Evolutionary conservation across 35 echinoderm and acorn worm species (phyloP), one percentile per base, ranked within the genome.

Genomic region (Eucidaris tribuloides): DNA sequence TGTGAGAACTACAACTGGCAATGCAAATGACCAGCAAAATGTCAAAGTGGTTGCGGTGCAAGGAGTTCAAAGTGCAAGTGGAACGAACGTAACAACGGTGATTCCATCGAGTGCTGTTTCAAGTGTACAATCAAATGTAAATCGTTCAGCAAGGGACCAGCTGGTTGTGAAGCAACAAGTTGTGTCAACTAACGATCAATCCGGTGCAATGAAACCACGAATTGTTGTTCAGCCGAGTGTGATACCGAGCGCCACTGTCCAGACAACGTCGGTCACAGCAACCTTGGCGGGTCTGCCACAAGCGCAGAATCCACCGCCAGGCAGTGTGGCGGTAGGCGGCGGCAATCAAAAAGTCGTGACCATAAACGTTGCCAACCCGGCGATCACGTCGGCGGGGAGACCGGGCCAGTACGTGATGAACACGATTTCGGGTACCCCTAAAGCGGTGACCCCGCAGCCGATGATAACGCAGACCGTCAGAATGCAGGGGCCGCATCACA

Each of bases 321-420:
- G 48, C 28, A 62, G 68, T 20, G 41, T 57, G 70, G 35, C 76
- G 29, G 37, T 36, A 9, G 85, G 60, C 39, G 44, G 44, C 37
- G 77, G 63, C 14, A 86, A 85, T 68, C 81, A 68, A 70, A 94
- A 84, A 84, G 84, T 89, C 65, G 86, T 89, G 46, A 94, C 91
- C 55, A 77, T 94, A 2, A 89, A 89, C 76, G 76, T 94, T 70
- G 65, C 89, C 32, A 84, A 72, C 39, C 52, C 89, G 81, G 61
- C 77, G 70, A 91, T 70, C 55, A 58, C 83, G 45, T 62, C 83
- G 19, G 58, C 71, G 54, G 88, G 84, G 44, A 37, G 79, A 46
- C 81, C 77, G 38, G 70, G 59, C 13, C 81, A 86, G 50, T 66
- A 80, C 40, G 54, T 82, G 22, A 68, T 87, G 1, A 86, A 82